phyloP scores from a whole-genome alignment of 2,888 invertebrate genomes.

The Meta bourneti region DNA sequence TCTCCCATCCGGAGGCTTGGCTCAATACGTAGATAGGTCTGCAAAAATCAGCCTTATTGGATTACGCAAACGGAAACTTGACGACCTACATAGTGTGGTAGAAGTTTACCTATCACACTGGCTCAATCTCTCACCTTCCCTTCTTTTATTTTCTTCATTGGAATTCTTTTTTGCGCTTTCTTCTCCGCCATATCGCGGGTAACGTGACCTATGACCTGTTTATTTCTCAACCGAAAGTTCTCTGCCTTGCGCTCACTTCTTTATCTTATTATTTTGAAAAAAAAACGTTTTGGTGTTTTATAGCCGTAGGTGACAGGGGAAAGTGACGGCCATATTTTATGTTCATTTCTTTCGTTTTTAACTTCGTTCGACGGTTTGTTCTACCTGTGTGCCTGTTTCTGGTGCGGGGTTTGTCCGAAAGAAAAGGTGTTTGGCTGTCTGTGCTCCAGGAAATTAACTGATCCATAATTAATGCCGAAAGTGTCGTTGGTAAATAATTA shows the following conservation, averaged over 20 bases:
- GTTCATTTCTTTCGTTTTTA: slow-evolving; percentile 32
- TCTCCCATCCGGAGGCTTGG: slow-evolving; percentile 28
- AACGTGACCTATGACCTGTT: slow-evolving; percentile 70
- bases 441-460: too few species aligned
- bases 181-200: slow-evolving; percentile 34
- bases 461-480: too few species aligned
- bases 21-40: background rate
- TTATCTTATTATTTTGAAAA: slow-evolving; percentile 18
- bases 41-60: slow-evolving; percentile 16
- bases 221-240: slow-evolving; percentile 72
- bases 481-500: background rate
- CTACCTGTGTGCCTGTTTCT: too few species aligned
- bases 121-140: slow-evolving; percentile 10
- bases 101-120: slow-evolving; percentile 28
- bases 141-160: slow-evolving; percentile 36
- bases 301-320: slow-evolving; percentile 69
- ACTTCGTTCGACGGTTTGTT: background rate
- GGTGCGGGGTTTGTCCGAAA: too few species aligned
- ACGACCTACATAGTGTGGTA: slow-evolving; percentile 65
- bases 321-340: slow-evolving; percentile 68
- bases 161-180: slow-evolving; percentile 36
- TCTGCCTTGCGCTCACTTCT: slow-evolving; percentile 24
- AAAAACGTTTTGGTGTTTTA: slow-evolving; percentile 12
- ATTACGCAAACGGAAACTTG: slow-evolving; percentile 62
- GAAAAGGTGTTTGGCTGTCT: too few species aligned